Percentiles rank a stretch among this genome's conserved stretches.
Conservation (phyloP, 2,113 vertebrate species). For the Pelvicachromis taeniatus region DNA sequence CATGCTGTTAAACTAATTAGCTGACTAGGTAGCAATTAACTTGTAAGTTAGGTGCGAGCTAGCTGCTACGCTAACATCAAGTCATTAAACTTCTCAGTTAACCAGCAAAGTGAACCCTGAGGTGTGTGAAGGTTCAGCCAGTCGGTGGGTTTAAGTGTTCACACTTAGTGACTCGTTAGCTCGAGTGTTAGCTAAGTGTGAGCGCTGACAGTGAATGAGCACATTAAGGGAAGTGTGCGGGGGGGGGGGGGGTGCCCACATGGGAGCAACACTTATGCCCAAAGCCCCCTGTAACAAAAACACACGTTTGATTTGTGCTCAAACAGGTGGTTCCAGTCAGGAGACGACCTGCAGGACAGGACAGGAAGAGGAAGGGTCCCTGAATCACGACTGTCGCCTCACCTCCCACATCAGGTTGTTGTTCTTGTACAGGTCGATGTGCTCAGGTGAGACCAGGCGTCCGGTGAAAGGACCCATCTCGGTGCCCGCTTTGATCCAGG, state of each 20-base stretch:
- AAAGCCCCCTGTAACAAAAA: neutral
- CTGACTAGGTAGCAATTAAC: neutral
- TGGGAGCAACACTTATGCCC: neutral
- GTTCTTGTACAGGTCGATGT: constrained; percentile 96
- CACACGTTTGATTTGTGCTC: fast-evolving
- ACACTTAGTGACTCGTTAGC: too few relatives aligned
- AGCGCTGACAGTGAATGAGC: neutral
- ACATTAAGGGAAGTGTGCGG: too few relatives aligned
- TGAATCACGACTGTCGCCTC: neutral
- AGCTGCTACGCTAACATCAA: neutral
- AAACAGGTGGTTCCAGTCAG: neutral
- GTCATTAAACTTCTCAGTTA: neutral
- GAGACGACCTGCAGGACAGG: neutral
- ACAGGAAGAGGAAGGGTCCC: too few relatives aligned
- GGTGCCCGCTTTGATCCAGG: constrained; percentile 95
- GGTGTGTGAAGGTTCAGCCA: neutral
- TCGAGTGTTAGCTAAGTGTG: neutral
- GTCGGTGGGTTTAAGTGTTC: neutral
- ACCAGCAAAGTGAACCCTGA: neutral
- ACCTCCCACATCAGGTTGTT: constrained; percentile 99
- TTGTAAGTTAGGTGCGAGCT: neutral
- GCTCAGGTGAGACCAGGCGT: constrained; percentile 88
- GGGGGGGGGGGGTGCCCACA: too few relatives aligned
- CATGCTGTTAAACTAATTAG: neutral
- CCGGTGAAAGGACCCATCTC: constrained; percentile 98